Base-by-base conservation (phyloP, 1,140 invertebrate species). In the Tenebrio molitor region DNA sequence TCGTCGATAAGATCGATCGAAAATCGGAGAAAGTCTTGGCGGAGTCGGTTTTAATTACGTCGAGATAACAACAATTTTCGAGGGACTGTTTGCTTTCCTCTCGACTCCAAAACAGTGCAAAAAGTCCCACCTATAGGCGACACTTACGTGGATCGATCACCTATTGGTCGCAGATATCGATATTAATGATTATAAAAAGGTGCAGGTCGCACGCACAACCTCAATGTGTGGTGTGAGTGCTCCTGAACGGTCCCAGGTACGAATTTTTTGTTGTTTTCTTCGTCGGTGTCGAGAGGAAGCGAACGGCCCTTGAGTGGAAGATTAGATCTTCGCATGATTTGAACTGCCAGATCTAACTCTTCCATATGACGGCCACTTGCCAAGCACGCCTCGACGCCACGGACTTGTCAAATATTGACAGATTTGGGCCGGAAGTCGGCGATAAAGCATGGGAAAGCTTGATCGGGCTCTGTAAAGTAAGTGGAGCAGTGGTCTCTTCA, bases 401-500 rank as follows among this genome's bases (percentile, higher is more conserved):
- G n/a, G n/a, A n/a, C n/a, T n/a, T 19, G 34, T 14, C 16, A 58
- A 63, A 64, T 41, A 65, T 65, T 71, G 16, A 25, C 41, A 8
- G 64, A 69, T 29, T 29, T 29, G 25, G 8, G 42, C 14, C 23
- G 29, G 46, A 46, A 25, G 62, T 36, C 8, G 5, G 29, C 12
- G 36, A 21, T 46, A 53, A 16, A 67, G 41, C 16, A 25, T 71
- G 12, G 23, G 16, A 10, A 17, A 2, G 23, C 33, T 10, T 50
- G n/a, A 50, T 34, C 42, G 64, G 76, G 78, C 76, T 77, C 74
- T 69, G 72, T 77, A 72, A 73, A 81, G 74, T 81, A 81, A 81
- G 80, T 81, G 80, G 80, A 81, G 80, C 73, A 81, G 80, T 81
- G 78, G 80, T 81, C 80, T 81, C 80, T 80, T 80, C 80, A 81